A percentile compares a stretch with the other conserved stretches of the same genome.
phyloP scores from a whole-genome alignment of 2,113 vertebrate genomes.

The Atlantisia rogersi region DNA sequence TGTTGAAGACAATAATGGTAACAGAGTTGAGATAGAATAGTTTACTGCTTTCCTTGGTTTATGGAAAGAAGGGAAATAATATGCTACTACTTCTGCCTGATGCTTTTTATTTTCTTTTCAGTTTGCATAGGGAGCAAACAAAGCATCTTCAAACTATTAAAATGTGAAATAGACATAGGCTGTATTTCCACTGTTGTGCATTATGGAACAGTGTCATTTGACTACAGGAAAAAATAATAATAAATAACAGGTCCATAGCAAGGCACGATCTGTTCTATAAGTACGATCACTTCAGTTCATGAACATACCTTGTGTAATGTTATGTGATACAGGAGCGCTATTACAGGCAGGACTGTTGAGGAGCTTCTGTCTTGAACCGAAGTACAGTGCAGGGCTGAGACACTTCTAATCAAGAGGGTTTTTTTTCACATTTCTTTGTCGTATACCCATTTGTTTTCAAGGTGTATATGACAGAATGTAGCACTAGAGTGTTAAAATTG shows the following conservation, averaged over 20 bases:
- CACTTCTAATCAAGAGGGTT: background rate
- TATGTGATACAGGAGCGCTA: rapidly evolving
- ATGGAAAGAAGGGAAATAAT: background rate
- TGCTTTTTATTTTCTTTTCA: background rate
- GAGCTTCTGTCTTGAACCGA: background rate
- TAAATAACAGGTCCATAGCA: background rate
- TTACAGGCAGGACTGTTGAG: background rate
- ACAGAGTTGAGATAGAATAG: background rate
- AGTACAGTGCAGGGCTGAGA: background rate
- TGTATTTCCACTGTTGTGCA: background rate
- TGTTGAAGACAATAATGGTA: background rate
- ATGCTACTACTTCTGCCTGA: background rate
- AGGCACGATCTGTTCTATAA: background rate
- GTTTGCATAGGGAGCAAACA: background rate
- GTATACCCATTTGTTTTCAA: background rate
- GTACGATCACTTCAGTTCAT: background rate
- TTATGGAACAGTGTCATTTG: background rate
- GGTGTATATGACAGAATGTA: background rate
- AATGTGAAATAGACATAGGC: background rate
- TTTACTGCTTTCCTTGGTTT: background rate
- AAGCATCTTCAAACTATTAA: background rate
- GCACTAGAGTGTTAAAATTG: background rate
- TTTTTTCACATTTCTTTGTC: background rate
- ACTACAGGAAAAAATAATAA: background rate
- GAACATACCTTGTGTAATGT: background rate